Percentiles rank a stretch among this genome's conserved stretches.
phyloP scores from a whole-genome alignment of 1,140 invertebrate species.

The Eueides isabella region DNA sequence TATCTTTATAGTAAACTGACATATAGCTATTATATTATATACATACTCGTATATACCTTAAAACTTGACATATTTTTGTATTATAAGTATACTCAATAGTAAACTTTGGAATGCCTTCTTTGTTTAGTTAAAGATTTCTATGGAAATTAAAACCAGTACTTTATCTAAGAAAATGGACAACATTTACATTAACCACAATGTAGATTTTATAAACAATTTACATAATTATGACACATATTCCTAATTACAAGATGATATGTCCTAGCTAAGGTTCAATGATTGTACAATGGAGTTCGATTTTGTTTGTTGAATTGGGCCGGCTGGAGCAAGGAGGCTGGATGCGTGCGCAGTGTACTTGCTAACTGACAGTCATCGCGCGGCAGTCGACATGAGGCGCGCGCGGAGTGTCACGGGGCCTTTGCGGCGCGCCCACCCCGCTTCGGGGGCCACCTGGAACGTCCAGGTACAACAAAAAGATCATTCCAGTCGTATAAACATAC shows the following conservation, averaged over 20 bases:
- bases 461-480: conserved; percentile 80
- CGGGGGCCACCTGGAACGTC: conserved; percentile 87
- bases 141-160: too few relatives aligned
- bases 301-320: conserved; percentile 68
- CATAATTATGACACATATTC: too few relatives aligned
- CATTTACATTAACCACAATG: not conserved
- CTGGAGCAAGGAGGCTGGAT: conserved; percentile 68
- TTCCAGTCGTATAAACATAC: conserved; percentile 1
- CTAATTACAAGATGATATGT: too few relatives aligned
- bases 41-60: too few relatives aligned
- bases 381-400: conserved; percentile 82
- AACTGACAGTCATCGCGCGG: conserved; percentile 50
- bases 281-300: conserved; percentile 60
- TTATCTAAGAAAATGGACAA: not conserved
- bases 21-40: too few relatives aligned
- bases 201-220: conserved; percentile 19
- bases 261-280: conserved; percentile 45
- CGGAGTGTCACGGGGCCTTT: conserved; percentile 83
- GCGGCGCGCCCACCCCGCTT: conserved; percentile 85
- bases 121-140: too few relatives aligned
- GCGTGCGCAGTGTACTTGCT: conserved; percentile 61
- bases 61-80: too few relatives aligned
- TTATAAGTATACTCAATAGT: too few relatives aligned
- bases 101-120: too few relatives aligned
- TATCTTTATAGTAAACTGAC: too few relatives aligned